Conservation (phyloP, 2,888 invertebrate species). For the Torymus aiolomorphi region DNA sequence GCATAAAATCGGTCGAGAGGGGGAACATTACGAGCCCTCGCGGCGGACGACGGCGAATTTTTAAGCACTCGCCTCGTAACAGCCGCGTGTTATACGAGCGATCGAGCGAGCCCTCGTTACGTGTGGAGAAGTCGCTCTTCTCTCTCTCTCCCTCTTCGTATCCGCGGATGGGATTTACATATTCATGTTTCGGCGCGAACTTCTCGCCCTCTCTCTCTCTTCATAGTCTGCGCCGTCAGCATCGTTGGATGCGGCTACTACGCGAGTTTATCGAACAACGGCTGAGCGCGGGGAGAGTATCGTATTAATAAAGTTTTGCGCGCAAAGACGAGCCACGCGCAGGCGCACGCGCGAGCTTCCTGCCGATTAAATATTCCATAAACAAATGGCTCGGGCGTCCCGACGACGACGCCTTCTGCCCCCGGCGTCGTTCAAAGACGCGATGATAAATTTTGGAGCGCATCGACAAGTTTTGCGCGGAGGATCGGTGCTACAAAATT, state of each 20-base stretch:
- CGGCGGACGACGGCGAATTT: constrained; percentile 3
- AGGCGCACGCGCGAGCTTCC: too few relatives aligned
- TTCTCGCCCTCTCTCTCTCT: constrained; percentile 10
- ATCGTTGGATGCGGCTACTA: background rate
- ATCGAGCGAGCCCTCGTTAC: constrained; percentile 11
- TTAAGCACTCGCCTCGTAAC: background rate
- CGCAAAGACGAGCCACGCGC: background rate
- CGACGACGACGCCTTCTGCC: background rate
- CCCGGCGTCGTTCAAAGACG: constrained; percentile 9
- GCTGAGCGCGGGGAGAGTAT: constrained; percentile 14
- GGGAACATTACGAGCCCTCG: background rate
- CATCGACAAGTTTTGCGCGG: background rate
- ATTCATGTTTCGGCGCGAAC: constrained; percentile 62
- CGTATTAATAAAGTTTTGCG: constrained; percentile 55
- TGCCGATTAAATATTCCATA: constrained; percentile 50
- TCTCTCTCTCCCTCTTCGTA: background rate
- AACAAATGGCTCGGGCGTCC: constrained; percentile 32
- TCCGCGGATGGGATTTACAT: constrained; percentile 62
- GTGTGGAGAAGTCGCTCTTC: background rate
- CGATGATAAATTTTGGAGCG: constrained; percentile 27
- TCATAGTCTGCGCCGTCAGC: background rate
- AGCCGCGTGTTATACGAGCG: constrained; percentile 2
- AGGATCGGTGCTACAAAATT: background rate
- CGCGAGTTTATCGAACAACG: constrained; percentile 46
- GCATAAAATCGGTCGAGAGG: too few relatives aligned